Base-by-base conservation (phyloP, 2,888 invertebrate genomes). In the Trichacis sp. region DNA sequence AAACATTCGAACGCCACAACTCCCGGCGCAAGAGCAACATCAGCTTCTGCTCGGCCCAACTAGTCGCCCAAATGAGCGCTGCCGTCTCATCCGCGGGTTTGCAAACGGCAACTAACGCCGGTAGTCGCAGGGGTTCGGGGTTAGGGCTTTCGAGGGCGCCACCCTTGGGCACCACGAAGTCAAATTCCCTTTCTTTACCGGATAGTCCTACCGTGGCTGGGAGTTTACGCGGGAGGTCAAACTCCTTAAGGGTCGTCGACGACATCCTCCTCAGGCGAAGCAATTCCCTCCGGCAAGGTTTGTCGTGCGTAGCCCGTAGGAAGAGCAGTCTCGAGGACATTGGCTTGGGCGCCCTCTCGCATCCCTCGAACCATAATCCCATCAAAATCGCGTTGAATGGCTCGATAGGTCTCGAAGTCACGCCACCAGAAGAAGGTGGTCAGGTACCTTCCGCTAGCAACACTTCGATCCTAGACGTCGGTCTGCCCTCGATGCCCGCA, bases 1-100 rank as follows among this genome's bases (percentile, higher is more conserved):
- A 96, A 86, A 96, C 96, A 0, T 96, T 96, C 85, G 95, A 96
- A 81, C 88, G 95, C 1, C 96, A 96, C 86, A 96, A 95, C 84
- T 95, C 94, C 66, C 88, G 95, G 8, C 88, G 96, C 52, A 95
- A 95, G 85, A 95, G 95, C 52, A 95, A 95, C 86, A 95, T 95
- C 77, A 95, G 94, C 80, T 94, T 94, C 85, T 94, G 93, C 83
- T 94, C 94, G 51, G 93, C 93, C 81, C 91, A 92, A 18, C 85
- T 93, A 64, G 88, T 92, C 65, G 88, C 89, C 36, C 89, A 89
- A 71, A 86, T 88, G 85, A 88, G 88, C 45, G 87, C 87, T 36
- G 87, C 83, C 45, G 80, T 82, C 2, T 87, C 81, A 51, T 86
- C 81, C 76, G 85, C 84, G 63, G 87, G 85, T 73, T 58, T 74